Conservation (phyloP, 2,113 vertebrate genomes). For the Arothron firmamentum region DNA sequence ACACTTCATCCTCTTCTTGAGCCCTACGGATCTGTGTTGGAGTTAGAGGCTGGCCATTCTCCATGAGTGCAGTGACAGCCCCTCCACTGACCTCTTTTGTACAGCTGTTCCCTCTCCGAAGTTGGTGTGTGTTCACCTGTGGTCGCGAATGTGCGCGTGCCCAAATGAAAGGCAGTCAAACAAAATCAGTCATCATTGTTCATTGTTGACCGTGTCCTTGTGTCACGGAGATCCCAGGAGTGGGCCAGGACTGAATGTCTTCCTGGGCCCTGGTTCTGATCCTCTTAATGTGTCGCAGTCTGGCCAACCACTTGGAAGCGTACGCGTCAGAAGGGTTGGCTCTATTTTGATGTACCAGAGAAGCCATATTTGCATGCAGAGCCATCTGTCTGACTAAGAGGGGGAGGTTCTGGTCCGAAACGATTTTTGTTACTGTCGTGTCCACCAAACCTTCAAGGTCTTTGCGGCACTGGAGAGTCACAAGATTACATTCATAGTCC, state of each 20-base stretch:
- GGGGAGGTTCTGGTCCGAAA: conserved; percentile 91
- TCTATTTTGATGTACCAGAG: conserved; percentile 90
- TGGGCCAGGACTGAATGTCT: conserved; percentile 85
- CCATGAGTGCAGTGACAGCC: too few species aligned
- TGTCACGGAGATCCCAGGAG: conserved; percentile 80
- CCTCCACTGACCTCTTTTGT: too few species aligned
- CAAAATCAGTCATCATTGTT: too few species aligned
- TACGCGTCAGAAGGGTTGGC: conserved; percentile 95
- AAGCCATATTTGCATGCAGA: conserved; percentile 95
- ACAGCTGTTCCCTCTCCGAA: too few species aligned
- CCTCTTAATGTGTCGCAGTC: conserved; percentile 92
- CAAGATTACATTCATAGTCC: conserved; percentile 93
- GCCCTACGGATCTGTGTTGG: too few species aligned
- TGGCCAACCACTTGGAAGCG: conserved; percentile 94
- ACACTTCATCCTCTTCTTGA: too few species aligned
- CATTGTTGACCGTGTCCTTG: conserved; percentile 78
- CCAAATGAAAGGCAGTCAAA: too few species aligned
- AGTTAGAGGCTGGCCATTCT: too few species aligned
- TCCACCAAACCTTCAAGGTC: conserved; percentile 95
- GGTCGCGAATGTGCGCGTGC: too few species aligned
- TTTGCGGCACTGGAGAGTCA: conserved; percentile 92
- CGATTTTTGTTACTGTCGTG: conserved; percentile 89
- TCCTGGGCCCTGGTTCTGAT: conserved; percentile 90
- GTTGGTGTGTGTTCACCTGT: too few species aligned
- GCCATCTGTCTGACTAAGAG: conserved; percentile 97